phyloP scores from a whole-genome alignment of 2,797 vertebrate genomes.

The Decapterus maruadsi region DNA sequence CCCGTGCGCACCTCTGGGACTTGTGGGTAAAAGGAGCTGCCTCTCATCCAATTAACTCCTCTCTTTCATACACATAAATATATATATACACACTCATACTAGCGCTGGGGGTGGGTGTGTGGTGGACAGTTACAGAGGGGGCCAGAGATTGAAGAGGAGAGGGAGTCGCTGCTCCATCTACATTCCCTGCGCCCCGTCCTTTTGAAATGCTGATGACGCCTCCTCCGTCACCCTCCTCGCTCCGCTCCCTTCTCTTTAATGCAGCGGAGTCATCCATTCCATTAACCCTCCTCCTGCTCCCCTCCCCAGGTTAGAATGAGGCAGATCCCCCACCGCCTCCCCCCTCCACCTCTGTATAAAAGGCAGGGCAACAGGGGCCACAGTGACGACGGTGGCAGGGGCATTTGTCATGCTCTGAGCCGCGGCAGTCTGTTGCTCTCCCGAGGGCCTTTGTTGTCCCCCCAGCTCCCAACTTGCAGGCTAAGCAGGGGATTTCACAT shows the following conservation, averaged over 20 bases:
- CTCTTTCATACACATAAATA: conserved; percentile 40
- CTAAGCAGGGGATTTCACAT: conserved; percentile 88
- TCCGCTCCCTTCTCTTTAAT: conserved; percentile 74
- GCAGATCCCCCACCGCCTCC: conserved; percentile 47
- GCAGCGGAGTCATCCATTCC: conserved; percentile 81
- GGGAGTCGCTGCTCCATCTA: conserved; percentile 56
- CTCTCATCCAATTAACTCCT: conserved; percentile 70
- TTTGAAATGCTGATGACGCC: conserved; percentile 84
- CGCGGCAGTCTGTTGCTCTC: conserved; percentile 85
- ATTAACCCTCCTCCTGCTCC: conserved; percentile 76
- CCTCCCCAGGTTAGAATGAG: conserved; percentile 64
- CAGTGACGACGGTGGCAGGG: conserved; percentile 69
- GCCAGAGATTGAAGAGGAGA: conserved; percentile 47
- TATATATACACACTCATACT: not conserved
- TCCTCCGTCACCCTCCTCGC: conserved; percentile 71
- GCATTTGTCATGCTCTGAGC: conserved; percentile 89
- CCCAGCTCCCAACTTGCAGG: conserved; percentile 85
- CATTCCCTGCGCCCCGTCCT: conserved; percentile 64
- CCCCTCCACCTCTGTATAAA: conserved; percentile 53
- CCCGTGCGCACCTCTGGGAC: conserved; percentile 61
- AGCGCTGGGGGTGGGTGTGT: not conserved
- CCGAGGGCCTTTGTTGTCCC: conserved; percentile 86
- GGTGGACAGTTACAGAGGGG: conserved; percentile 52
- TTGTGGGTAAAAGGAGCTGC: conserved; percentile 49
- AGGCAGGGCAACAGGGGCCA: conserved; percentile 70